phyloP scores from a whole-genome alignment of 2,113 vertebrate species.

The Eonycteris spelaea region DNA sequence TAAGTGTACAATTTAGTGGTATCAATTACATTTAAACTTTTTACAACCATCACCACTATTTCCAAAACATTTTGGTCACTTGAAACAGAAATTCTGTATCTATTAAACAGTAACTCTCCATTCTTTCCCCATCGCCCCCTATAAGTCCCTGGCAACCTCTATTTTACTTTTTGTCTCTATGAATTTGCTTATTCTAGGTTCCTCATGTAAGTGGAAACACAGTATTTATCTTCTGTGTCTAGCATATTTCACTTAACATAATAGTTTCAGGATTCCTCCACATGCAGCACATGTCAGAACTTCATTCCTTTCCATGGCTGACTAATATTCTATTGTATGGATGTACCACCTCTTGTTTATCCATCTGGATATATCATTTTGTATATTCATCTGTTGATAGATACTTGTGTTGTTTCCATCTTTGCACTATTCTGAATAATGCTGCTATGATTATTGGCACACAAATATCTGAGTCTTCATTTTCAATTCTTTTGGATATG shows the following conservation, averaged over 20 bases:
- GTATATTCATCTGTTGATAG: neutral
- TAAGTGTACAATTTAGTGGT: neutral
- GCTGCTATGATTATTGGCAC: neutral
- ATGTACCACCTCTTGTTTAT: neutral
- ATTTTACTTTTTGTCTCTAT: neutral
- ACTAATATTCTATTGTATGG: neutral
- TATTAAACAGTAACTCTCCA: neutral
- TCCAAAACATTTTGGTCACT: neutral
- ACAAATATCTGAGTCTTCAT: neutral
- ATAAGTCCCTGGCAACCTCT: neutral
- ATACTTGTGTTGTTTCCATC: neutral
- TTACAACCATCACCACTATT: neutral
- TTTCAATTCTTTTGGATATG: neutral
- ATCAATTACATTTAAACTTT: neutral
- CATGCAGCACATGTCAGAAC: neutral
- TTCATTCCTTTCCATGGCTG: neutral
- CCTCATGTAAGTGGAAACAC: neutral
- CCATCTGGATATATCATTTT: neutral
- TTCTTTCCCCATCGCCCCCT: fast-evolving
- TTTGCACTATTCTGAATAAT: neutral
- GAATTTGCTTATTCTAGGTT: neutral
- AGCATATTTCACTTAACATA: neutral
- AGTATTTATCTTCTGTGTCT: neutral
- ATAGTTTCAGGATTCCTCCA: neutral
- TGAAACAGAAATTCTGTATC: neutral